phyloP scores from a whole-genome alignment of 2,888 invertebrate genomes.

The Hylaea fasciaria region DNA sequence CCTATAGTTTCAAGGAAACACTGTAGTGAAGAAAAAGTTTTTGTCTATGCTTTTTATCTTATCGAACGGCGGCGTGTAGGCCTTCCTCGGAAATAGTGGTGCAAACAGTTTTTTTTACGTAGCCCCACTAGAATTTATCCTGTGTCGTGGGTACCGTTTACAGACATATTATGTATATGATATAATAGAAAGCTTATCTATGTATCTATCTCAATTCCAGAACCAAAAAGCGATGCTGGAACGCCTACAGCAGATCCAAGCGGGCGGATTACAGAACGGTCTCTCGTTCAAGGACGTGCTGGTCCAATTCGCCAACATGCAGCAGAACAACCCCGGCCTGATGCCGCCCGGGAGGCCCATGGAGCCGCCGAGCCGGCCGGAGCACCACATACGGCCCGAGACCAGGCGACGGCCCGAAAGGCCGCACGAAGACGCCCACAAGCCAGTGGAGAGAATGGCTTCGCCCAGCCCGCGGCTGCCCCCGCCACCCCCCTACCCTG shows the following conservation, averaged over 20 bases:
- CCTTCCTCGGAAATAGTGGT: too few relatives aligned
- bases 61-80: too few relatives aligned
- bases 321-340: constrained; percentile 66
- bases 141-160: too few relatives aligned
- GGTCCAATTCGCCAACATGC: constrained; percentile 89
- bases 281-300: constrained; percentile 89
- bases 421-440: constrained; percentile 60
- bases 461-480: constrained; percentile 77
- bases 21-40: too few relatives aligned
- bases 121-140: too few relatives aligned
- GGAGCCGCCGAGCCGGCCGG: constrained; percentile 65
- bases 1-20: too few relatives aligned
- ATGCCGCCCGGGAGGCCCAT: constrained; percentile 64
- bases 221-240: constrained; percentile 80
- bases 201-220: constrained; percentile 53
- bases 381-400: constrained; percentile 68
- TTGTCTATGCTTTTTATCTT: too few relatives aligned
- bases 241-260: constrained; percentile 79
- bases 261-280: constrained; percentile 73
- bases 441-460: constrained; percentile 66
- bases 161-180: too few relatives aligned
- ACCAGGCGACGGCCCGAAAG: constrained; percentile 57
- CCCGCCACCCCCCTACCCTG: constrained; percentile 90
- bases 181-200: too few relatives aligned
- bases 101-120: too few relatives aligned